Evolutionary conservation across 2,797 vertebrate genomes (phyloP).

Genomic region (Crypturellus tataupa): DNA sequence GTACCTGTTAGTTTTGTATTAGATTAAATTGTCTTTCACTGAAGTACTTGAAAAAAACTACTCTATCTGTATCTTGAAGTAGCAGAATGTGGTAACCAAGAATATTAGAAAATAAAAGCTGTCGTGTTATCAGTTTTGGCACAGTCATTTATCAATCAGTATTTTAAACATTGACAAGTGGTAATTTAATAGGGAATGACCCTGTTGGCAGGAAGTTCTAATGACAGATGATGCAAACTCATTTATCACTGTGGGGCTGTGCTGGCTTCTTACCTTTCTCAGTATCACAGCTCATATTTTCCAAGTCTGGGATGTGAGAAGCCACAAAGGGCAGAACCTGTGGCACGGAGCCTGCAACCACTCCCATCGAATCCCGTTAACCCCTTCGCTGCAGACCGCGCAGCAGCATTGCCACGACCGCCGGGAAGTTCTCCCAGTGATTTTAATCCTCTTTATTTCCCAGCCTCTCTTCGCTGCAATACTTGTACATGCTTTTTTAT

Average conservation of each 20-base stretch:
- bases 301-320: conserved; percentile 83
- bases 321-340: conserved; percentile 81
- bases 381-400: conserved; percentile 61
- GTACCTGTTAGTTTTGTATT: conserved; percentile 81
- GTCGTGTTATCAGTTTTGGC: conserved; percentile 91
- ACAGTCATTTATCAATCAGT: conserved; percentile 97
- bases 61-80: conserved; percentile 78
- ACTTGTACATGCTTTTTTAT: not conserved
- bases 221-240: conserved; percentile 97
- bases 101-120: conserved; percentile 86
- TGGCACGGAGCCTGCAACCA: conserved; percentile 77
- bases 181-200: conserved; percentile 98
- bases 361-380: conserved; percentile 77
- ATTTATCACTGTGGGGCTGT: conserved; percentile 90
- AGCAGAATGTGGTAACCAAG: conserved; percentile 81
- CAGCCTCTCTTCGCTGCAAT: not conserved
- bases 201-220: conserved; percentile 94
- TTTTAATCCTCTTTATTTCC: conserved; percentile 1
- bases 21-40: conserved; percentile 80
- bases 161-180: conserved; percentile 97
- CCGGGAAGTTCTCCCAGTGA: not conserved
- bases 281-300: conserved; percentile 82
- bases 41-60: conserved; percentile 50
- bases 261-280: conserved; percentile 85
- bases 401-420: not conserved